Evolutionary conservation across 2,888 invertebrate species (phyloP).

Genomic region (Notocelia uddmanniana): DNA sequence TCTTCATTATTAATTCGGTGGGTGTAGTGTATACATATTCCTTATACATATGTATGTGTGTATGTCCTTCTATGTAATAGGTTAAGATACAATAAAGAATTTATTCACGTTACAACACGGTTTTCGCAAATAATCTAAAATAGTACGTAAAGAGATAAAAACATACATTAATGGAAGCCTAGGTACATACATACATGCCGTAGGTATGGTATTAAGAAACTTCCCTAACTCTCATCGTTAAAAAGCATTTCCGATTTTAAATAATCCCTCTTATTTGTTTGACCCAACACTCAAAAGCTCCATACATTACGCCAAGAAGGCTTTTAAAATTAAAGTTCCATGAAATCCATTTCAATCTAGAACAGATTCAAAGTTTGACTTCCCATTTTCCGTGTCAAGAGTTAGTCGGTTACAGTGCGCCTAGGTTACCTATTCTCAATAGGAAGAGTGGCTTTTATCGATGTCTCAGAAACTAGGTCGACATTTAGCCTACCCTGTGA

Average conservation of each 20-base stretch:
- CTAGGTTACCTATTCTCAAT: conserved; percentile 66
- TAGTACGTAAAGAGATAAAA: too few relatives aligned
- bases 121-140: too few relatives aligned
- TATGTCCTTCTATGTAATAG: too few relatives aligned
- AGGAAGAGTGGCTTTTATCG: conserved; percentile 67
- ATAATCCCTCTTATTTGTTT: not conserved
- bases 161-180: not conserved
- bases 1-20: too few relatives aligned
- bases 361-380: conserved; percentile 53
- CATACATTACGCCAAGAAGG: conserved; percentile 9
- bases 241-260: not conserved
- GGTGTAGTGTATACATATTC: too few relatives aligned
- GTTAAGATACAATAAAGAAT: too few relatives aligned
- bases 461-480: conserved; percentile 68
- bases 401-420: conserved; percentile 54
- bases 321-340: conserved; percentile 40
- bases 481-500: conserved; percentile 55
- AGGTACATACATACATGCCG: not conserved
- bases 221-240: not conserved
- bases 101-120: too few relatives aligned
- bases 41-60: too few relatives aligned
- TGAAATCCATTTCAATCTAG: conserved; percentile 47
- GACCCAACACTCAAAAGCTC: not conserved
- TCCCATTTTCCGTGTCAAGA: conserved; percentile 59
- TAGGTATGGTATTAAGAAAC: not conserved